Percentiles rank a stretch among this genome's conserved stretches.
Conservation (phyloP, 1,140 invertebrate species). For the Harpegnathos saltator region DNA sequence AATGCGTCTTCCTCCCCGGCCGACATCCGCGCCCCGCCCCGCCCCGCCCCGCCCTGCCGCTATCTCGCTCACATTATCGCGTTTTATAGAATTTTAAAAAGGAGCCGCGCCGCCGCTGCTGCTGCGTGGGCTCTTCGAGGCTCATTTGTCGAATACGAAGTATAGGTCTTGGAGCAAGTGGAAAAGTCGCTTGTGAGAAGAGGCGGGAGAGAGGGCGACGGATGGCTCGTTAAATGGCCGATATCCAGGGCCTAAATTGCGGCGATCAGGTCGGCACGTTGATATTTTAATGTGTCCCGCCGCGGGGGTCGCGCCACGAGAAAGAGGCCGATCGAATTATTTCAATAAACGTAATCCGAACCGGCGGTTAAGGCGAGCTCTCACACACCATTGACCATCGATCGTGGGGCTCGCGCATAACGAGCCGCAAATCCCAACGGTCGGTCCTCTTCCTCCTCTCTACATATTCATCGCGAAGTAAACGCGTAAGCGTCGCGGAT, state of each 20-base stretch:
- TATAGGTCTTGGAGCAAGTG: background rate
- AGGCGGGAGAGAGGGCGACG: background rate
- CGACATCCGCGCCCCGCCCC: background rate
- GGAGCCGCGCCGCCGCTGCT: too few relatives aligned
- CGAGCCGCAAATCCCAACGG: conserved; percentile 28
- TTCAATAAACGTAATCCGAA: conserved; percentile 70
- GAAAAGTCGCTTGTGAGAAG: background rate
- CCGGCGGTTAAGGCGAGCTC: conserved; percentile 50
- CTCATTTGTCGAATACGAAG: too few relatives aligned
- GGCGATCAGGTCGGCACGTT: conserved; percentile 27
- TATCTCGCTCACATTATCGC: background rate
- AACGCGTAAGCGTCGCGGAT: background rate
- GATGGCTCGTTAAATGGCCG: background rate
- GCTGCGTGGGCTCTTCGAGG: background rate
- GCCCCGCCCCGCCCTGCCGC: background rate
- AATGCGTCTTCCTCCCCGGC: background rate
- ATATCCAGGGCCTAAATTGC: conserved; percentile 48
- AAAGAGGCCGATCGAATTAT: conserved; percentile 57
- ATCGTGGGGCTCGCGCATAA: conserved; percentile 43
- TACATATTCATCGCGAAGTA: conserved; percentile 43
- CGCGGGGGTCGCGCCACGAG: background rate
- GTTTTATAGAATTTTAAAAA: background rate
- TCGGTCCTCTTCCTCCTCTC: conserved; percentile 1
- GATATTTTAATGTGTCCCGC: conserved; percentile 12
- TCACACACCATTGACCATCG: background rate